Percentiles rank a stretch among this genome's conserved stretches.
Conservation (phyloP, 1,140 invertebrate species). For the Ostrea edulis region DNA sequence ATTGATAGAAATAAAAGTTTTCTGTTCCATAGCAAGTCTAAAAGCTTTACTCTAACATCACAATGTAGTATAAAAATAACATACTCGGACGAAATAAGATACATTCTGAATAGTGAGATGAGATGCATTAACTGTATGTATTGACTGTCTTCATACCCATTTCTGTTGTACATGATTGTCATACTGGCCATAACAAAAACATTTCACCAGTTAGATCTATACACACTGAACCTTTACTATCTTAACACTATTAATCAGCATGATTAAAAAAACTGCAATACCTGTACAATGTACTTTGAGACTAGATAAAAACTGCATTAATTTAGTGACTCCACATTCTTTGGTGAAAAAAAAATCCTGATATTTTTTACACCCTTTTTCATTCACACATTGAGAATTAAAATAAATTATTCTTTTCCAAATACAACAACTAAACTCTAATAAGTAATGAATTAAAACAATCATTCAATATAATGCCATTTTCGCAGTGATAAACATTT, state of each 20-base stretch:
- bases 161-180: slow-evolving; percentile 3
- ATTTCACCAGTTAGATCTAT: not conserved
- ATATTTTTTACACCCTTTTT: not conserved
- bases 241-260: not conserved
- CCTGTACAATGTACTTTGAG: not conserved
- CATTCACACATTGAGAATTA: slow-evolving; percentile 7
- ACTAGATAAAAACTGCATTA: slow-evolving; percentile 14
- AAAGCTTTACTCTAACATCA: no score
- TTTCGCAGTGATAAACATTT: slow-evolving; percentile 19
- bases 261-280: not conserved
- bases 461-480: slow-evolving; percentile 29
- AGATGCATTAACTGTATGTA: no score
- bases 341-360: slow-evolving; percentile 21
- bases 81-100: no score
- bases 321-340: not conserved
- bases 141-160: no score
- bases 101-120: no score
- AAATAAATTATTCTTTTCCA: slow-evolving; percentile 30
- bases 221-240: not conserved
- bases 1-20: no score
- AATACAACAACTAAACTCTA: slow-evolving; percentile 15
- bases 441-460: slow-evolving; percentile 6
- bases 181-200: slow-evolving; percentile 10
- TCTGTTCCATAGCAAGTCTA: no score
- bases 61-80: no score